Base-by-base conservation (phyloP, 2,888 invertebrate genomes). In the Chromoteleia sp. region DNA sequence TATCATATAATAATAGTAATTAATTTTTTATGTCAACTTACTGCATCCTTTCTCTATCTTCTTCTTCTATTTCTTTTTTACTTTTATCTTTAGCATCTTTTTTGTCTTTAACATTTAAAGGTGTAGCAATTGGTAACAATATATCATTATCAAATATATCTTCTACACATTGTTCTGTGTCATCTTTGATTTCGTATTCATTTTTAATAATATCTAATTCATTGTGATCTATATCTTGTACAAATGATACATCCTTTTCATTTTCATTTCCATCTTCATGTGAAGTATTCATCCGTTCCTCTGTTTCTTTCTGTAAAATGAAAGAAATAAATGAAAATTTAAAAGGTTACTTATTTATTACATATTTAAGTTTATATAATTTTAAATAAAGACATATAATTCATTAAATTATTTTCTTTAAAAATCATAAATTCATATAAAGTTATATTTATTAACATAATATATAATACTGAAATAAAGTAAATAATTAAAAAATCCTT, bases 41-140 rank as follows among this genome's bases (percentile, higher is more conserved):
- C 98, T 98, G 98, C 98, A 98, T 98, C 92, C 97, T 97, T 90
- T 98, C 97, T 79, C 98, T 93, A 90, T 98, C 98, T 89, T 98
- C 98, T 90, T 98, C 98, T 91, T 98, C 98, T 7, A 97, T 90
- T 92, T 98, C 97, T 81, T 95, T 96, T 92, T 96, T 96, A 87
- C 94, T 95, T 41, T 84, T 94, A 87, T 95, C 96, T 87, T 95
- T 95, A 88, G 94, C 94, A 77, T 93, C 93, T 75, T 93, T 93
- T 43, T 90, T 88, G 14, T 90, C 90, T 50, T 88, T 88, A 6
- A 87, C 41, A n/a, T 14, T 84, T 4, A 78, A 83, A 1, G 86
- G 84, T 45, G 84, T 80, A 0, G 83, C 63, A 30, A 83, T 87
- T 0, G 90, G 86, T 52, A 89, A 36, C 30, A 89, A 83, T 17